A percentile compares a stretch with the other conserved stretches of the same genome.
Conservation (phyloP, 2,888 invertebrate genomes). For the Eudasyphora cyanicolor region DNA sequence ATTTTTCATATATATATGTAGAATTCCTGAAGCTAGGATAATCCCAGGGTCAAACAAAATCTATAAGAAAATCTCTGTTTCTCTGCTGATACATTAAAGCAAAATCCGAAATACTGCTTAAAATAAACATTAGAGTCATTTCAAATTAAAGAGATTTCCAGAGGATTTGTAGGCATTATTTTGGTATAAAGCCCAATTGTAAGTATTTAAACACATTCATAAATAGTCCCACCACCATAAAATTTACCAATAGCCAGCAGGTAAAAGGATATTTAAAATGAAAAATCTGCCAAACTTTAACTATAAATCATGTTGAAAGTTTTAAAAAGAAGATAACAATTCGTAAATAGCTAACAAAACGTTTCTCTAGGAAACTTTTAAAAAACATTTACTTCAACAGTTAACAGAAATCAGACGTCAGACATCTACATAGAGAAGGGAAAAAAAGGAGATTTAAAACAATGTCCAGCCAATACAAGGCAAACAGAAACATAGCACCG, state of each 20-base stretch:
- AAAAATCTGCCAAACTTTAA: constrained; percentile 1
- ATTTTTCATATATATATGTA: too few species aligned
- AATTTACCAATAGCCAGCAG: not conserved
- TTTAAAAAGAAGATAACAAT: constrained; percentile 1
- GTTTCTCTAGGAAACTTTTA: constrained; percentile 28
- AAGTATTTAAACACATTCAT: not conserved
- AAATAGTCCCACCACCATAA: not conserved
- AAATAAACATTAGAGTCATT: too few species aligned
- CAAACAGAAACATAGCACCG: constrained; percentile 12
- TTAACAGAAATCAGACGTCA: not conserved
- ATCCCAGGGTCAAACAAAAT: too few species aligned
- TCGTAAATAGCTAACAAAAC: constrained; percentile 20
- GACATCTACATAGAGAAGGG: not conserved
- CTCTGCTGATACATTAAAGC: too few species aligned
- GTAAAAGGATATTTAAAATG: not conserved
- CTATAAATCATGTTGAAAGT: not conserved
- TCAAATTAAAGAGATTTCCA: too few species aligned
- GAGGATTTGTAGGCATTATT: too few species aligned
- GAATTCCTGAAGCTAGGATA: too few species aligned
- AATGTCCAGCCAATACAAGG: constrained; percentile 25
- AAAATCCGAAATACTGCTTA: too few species aligned
- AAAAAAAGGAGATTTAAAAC: constrained; percentile 16
- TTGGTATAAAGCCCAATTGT: not conserved
- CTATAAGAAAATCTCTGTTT: too few species aligned
- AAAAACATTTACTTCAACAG: not conserved